phyloP scores from a whole-genome alignment of 2,888 invertebrate genomes.

The Druceiella hillmani region DNA sequence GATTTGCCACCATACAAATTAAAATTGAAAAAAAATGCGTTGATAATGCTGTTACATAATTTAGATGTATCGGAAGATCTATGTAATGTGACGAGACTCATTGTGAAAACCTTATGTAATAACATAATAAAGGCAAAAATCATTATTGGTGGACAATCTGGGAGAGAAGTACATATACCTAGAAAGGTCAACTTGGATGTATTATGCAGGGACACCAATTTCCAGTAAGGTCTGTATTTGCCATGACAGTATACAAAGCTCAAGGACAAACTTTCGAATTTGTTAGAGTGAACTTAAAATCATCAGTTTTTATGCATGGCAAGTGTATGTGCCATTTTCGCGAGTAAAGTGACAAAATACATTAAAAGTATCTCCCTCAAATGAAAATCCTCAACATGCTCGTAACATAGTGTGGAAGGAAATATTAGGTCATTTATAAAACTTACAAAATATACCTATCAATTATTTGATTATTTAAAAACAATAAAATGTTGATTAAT shows the following conservation, averaged over 20 bases:
- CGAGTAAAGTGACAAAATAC: no score
- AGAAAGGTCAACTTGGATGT: conserved; percentile 19
- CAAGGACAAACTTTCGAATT: conserved; percentile 14
- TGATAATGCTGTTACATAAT: conserved; percentile 18
- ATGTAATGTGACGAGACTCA: conserved; percentile 19
- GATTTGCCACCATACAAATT: conserved; percentile 15
- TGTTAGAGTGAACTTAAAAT: conserved; percentile 17
- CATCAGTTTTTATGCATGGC: conserved; percentile 18
- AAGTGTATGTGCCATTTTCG: no score
- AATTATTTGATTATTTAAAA: no score
- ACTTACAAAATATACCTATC: no score
- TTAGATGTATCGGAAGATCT: conserved; percentile 22
- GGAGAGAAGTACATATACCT: conserved; percentile 17
- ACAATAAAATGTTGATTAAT: no score
- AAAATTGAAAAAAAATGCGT: conserved; percentile 16
- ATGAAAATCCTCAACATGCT: no score
- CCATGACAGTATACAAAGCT: conserved; percentile 16
- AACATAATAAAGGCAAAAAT: conserved; percentile 20
- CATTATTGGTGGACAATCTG: no score
- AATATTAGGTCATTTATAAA: no score
- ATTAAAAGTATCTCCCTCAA: no score
- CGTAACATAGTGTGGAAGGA: no score
- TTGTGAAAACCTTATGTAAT: conserved; percentile 20
- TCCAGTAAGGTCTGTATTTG: conserved; percentile 19
- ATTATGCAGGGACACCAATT: conserved; percentile 20